Evolutionary conservation across 2,888 invertebrate genomes (phyloP).

Genomic region (Agrochola litura): DNA sequence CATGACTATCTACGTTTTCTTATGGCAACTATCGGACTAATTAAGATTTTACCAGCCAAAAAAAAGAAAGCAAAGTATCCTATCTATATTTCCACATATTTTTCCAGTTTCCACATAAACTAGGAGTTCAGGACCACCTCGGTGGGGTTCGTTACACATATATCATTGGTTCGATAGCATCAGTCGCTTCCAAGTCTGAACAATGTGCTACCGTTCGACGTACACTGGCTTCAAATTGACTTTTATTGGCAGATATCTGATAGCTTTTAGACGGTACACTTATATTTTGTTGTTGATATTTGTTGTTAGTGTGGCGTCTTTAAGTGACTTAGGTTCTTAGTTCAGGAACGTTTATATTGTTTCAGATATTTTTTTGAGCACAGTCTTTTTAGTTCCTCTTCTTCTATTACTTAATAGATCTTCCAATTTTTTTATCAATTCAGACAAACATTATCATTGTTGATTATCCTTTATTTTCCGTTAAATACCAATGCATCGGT

Average conservation of each 20-base stretch:
- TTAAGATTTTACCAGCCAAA: neutral
- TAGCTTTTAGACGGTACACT: constrained; percentile 65
- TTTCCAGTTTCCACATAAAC: constrained; percentile 68
- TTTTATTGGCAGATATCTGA: constrained; percentile 69
- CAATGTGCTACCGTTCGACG: constrained; percentile 68
- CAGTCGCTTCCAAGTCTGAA: constrained; percentile 64
- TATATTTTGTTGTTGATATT: constrained; percentile 69
- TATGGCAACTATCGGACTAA: neutral
- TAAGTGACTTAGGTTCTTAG: constrained; percentile 39
- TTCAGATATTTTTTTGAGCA: neutral
- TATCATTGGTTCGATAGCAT: constrained; percentile 68
- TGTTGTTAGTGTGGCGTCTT: constrained; percentile 59
- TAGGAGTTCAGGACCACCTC: constrained; percentile 62
- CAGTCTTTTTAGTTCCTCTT: constrained; percentile 8
- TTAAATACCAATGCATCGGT: neutral
- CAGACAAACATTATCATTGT: neutral
- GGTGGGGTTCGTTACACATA: constrained; percentile 68
- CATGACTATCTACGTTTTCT: neutral
- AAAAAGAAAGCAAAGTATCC: constrained; percentile 7
- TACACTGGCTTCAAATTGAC: constrained; percentile 67
- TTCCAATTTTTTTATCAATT: no score
- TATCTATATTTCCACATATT: constrained; percentile 52
- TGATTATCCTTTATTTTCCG: neutral
- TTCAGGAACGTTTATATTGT: constrained; percentile 27
- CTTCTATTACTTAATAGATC: neutral